phyloP scores from a whole-genome alignment of 2,797 vertebrate genomes.

The Crocodylus rhombifer region DNA sequence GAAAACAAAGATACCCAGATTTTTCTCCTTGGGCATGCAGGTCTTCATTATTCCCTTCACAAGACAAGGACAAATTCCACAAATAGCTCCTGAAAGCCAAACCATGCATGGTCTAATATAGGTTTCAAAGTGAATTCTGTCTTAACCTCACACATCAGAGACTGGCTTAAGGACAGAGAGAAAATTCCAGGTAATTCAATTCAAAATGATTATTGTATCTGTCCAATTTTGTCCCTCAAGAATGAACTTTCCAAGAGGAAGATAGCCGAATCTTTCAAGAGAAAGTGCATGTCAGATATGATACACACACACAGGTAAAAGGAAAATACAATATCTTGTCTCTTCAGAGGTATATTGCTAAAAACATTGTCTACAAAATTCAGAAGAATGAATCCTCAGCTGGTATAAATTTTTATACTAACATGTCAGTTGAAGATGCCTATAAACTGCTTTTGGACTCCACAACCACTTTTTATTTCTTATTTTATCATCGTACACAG shows the following conservation, averaged over 20 bases:
- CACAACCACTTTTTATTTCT: not conserved
- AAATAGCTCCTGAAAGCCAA: too few species aligned
- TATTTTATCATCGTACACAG: not conserved
- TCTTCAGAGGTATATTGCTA: not conserved
- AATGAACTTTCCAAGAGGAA: not conserved
- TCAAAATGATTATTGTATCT: not conserved
- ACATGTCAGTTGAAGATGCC: not conserved
- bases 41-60: too few species aligned
- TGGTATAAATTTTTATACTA: not conserved
- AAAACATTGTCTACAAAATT: not conserved
- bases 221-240: not conserved
- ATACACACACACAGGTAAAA: not conserved
- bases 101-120: too few species aligned
- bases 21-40: too few species aligned
- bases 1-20: too few species aligned
- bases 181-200: not conserved
- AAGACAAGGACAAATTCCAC: too few species aligned
- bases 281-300: too few species aligned
- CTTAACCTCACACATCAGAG: too few species aligned
- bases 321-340: not conserved
- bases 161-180: too few species aligned
- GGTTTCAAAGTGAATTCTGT: too few species aligned
- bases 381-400: not conserved
- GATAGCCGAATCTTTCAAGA: not conserved
- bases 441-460: not conserved